A percentile compares a stretch with the other conserved stretches of the same genome.
phyloP scores from a whole-genome alignment of 2,113 vertebrate genomes.

The Thymallus thymallus region DNA sequence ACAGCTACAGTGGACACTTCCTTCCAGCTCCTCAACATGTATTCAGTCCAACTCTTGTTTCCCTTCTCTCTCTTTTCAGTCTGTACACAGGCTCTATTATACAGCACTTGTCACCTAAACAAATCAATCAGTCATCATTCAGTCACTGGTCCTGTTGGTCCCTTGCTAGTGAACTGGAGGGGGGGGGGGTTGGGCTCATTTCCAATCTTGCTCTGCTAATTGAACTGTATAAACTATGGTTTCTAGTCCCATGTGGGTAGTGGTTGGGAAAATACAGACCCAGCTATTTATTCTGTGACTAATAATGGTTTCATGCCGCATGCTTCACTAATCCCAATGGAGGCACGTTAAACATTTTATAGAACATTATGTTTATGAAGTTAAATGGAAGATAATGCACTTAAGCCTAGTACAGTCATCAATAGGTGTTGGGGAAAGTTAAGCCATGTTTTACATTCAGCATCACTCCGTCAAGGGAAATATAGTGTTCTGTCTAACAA shows the following conservation, averaged over 20 bases:
- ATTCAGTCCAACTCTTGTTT: background rate
- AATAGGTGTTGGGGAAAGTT: background rate
- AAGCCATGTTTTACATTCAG: too few species aligned
- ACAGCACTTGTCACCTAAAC: too few species aligned
- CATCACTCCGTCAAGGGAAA: too few species aligned
- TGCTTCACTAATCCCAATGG: constrained; percentile 28
- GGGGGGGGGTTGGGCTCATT: background rate
- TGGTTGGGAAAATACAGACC: constrained; percentile 36
- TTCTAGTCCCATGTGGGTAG: constrained; percentile 33
- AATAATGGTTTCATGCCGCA: constrained; percentile 30
- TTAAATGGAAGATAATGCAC: background rate
- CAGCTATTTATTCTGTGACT: constrained; percentile 42
- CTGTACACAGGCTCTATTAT: too few species aligned
- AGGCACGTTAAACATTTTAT: constrained; percentile 13
- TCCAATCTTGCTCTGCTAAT: constrained; percentile 24
- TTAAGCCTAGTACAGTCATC: background rate
- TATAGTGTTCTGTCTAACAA: too few species aligned
- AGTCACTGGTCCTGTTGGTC: too few species aligned
- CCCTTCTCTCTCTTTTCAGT: too few species aligned
- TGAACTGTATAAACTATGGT: constrained; percentile 43
- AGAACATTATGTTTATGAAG: background rate
- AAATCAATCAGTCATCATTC: too few species aligned
- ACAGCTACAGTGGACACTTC: background rate
- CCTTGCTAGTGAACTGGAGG: too few species aligned
- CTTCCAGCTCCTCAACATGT: background rate